Base-by-base conservation (phyloP, 2,113 vertebrate species). In the Rhinoderma darwinii region DNA sequence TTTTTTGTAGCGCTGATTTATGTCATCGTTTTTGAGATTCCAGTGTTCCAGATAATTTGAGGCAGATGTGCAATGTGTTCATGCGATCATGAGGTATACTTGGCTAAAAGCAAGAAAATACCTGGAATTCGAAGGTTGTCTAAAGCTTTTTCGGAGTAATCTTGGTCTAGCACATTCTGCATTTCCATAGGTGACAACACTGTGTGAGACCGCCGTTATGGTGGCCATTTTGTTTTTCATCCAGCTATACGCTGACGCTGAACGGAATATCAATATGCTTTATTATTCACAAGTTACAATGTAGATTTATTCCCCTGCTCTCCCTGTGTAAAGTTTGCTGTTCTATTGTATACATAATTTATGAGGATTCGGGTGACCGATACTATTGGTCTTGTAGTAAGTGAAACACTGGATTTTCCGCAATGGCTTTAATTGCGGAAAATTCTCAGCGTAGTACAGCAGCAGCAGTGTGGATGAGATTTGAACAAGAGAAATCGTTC, bases 1-100 rank as follows among this genome's bases (percentile, higher is more conserved):
- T 73, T 44, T 12, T 74, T 74, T 74, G 30, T 73, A 30, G 61
- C 18, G 12, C 2, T 84, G 82, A 54, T 59, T 61, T n/a, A 61
- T 84, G 70, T 59, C 50, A 50, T 84, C 72, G 41, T 59, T 41
- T n/a, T 43, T 41, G 37, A 74, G 30, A 56, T 73, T 54, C 43
- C 14, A 61, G n/a, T 50, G 15, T 59, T 75, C 0, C 44, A 59
- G 47, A n/a, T 54, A 75, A 84, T 44, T 32, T 18, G 76, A 61
- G 37, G 70, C 83, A 84, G 72, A 75, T 84, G 83, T 59, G 17
- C 14, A 59, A 25, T 18, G 35, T 32, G 20, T 51, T 20, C 44
- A 35, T 44, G 74, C 9, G 44, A 22, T 75, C 20, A 75, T 22
- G 43, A 51, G 54, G 77, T 56, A 37, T 41, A 22, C 75, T 18